phyloP scores from a whole-genome alignment of 2,113 vertebrate genomes.

The Colaptes auratus region DNA sequence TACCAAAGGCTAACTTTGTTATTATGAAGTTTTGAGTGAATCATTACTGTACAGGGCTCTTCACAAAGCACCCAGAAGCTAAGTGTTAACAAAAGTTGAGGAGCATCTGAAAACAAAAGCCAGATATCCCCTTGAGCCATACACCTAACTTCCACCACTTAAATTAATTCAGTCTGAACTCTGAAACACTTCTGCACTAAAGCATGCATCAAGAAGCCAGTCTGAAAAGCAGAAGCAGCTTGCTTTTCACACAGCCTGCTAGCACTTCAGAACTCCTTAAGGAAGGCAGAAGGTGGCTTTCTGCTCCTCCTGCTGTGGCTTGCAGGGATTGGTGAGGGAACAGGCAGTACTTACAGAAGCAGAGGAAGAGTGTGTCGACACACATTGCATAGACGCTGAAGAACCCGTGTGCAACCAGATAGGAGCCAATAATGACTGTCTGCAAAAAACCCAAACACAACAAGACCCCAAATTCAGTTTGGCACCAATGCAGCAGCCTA shows the following conservation, averaged over 20 bases:
- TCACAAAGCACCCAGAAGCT: background rate
- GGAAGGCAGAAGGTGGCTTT: background rate
- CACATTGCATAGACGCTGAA: conserved; percentile 98
- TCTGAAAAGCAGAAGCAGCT: background rate
- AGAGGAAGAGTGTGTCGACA: conserved; percentile 96
- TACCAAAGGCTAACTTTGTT: background rate
- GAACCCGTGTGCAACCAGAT: conserved; percentile 92
- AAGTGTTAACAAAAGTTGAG: background rate
- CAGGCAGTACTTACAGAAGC: conserved; percentile 90
- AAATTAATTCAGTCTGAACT: background rate
- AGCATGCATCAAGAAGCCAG: background rate
- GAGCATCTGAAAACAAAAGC: background rate
- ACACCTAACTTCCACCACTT: background rate
- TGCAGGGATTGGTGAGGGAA: background rate
- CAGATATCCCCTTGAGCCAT: background rate
- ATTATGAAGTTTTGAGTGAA: background rate
- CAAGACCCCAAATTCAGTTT: background rate
- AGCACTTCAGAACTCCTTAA: background rate
- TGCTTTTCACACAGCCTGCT: background rate
- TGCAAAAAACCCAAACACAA: conserved; percentile 66
- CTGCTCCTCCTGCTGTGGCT: background rate
- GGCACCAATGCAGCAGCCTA: background rate
- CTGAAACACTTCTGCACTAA: background rate
- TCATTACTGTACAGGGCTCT: background rate
- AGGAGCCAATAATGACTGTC: conserved; percentile 92